These are phyloP conservation scores for Andrena haemorrhoa DNA, from an alignment of 2,888 invertebrate species.

Conservation along the genomic window DNA sequence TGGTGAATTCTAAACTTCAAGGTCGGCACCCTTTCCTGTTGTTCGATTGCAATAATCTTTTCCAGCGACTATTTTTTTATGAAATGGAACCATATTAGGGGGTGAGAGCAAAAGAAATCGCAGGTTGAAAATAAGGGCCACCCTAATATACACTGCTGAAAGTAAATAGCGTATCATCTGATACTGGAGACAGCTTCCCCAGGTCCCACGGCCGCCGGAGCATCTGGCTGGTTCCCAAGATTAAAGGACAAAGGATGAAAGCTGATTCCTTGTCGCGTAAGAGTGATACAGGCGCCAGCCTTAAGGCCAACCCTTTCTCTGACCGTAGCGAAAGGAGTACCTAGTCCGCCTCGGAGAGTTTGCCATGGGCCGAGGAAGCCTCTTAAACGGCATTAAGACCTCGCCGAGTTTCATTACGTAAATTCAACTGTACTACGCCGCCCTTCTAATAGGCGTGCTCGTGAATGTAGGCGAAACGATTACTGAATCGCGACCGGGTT, in stretches of 20 bases:
- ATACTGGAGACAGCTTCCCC: too few species aligned
- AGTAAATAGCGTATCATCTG: too few species aligned
- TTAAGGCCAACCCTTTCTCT: constrained; percentile 11
- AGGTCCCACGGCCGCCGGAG: background rate
- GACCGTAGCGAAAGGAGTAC: background rate
- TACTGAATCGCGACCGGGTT: background rate
- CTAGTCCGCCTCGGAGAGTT: background rate
- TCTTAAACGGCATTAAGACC: constrained; percentile 10
- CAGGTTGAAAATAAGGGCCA: too few species aligned
- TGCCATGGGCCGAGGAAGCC: background rate
- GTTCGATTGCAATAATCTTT: too few species aligned
- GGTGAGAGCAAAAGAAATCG: too few species aligned
- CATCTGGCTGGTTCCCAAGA: background rate
- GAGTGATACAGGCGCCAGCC: too few species aligned
- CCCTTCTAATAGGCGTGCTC: background rate
- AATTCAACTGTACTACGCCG: background rate
- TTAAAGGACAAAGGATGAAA: constrained; percentile 24
- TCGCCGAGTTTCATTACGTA: constrained; percentile 4
- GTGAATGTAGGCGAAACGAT: constrained; percentile 23
- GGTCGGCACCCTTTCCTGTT: too few species aligned
- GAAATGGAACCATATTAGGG: too few species aligned
- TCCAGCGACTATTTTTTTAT: too few species aligned
- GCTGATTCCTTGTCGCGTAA: background rate
- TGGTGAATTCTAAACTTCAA: too few species aligned
- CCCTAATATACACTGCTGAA: too few species aligned